Evolutionary conservation across 2,113 vertebrate genomes (phyloP), one percentile per base, ranked within the genome.

Genomic region (Toxostoma redivivum): DNA sequence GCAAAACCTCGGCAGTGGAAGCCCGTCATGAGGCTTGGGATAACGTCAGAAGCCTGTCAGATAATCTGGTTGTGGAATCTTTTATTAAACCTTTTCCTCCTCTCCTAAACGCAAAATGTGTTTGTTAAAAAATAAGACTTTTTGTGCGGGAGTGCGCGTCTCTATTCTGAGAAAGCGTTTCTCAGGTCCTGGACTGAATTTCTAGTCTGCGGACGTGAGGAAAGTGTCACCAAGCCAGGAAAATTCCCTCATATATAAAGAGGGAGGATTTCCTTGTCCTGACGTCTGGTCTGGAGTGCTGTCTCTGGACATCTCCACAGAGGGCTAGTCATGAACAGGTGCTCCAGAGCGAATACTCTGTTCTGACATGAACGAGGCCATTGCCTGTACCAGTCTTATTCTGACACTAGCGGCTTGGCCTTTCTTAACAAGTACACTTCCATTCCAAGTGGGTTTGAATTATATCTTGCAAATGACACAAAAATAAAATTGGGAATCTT

Each of bases 241-340:
- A n/a, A 48, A 74, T 60, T 31, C 18, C 11, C 11, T 18, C 5
- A 0, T 6, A 2, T 4, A 2, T 9, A 5, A 17, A 5, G 35
- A 56, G 56, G 12, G 56, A 18, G 0, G 1, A 27, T 47, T 60
- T 64, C 19, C 2, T 11, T 10, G 12, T 12, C 47, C 9, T 15
- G 30, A 2, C 4, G 11, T 11, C 23, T 23, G n/a, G 15, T 12
- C 37, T 2, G 3, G 12, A 28, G 23, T 15, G 35, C 45, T 42
- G 22, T 11, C 30, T 30, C 20, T 19, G 50, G 35, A 7, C 22
- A 0, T 13, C 23, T 60, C 19, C 35, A 1, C 11, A 4, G 25
- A 15, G 23, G 6, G 23, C 20, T 35, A 0, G 30, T 20, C 4
- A 0, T 0, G 2, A 7, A 2, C 2, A 25, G 78, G 15, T 15